Evolutionary conservation across 2,797 vertebrate genomes (phyloP), one percentile per base, ranked within the genome.

Genomic region (Apodemus agrarius): DNA sequence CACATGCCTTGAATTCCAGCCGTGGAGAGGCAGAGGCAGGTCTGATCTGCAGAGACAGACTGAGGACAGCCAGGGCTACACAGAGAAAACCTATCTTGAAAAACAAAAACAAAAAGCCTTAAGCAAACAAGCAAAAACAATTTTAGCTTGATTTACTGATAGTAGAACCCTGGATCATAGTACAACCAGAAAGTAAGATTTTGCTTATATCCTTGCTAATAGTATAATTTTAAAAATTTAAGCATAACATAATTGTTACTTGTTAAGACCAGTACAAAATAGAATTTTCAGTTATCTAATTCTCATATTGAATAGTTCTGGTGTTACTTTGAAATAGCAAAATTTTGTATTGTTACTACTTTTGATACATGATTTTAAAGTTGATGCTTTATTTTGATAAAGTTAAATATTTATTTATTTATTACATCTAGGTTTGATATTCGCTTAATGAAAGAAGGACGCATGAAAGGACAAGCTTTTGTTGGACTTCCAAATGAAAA

Each of bases 391-490:
- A n/a, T 95, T 65, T 19, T 43, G 43, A 43, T 43, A 43, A 43
- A 43, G 3, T 43, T 43, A 43, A 43, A 9, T 40, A 0, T 85
- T 83, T 94, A 46, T 16, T 61, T 0, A 76, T 83, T 95, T 54
- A 24, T 54, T 0, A 0, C 29, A 85, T 96, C 87, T 96, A 99
- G 99, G 99, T 99, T 99, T 98, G 99, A 99, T 98, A 99, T 99
- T 78, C 99, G 99, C 95, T 97, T 99, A 98, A 99, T 99, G 99
- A 99, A 99, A 98, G 99, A 99, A 98, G 99, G 99, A 7, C 99
- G 99, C 69, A 99, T 99, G 99, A 99, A 99, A 98, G 99, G 99
- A 31, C 99, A 99, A 98, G 99, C 99, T 90, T 99, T 99, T 97
- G 94, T 99, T n/a, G 99, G 99, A 34, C 99, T 99, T 96, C 99